Percentiles rank a stretch among this genome's conserved stretches.
Conservation (phyloP, 2,888 invertebrate species). For the Mantis religiosa region DNA sequence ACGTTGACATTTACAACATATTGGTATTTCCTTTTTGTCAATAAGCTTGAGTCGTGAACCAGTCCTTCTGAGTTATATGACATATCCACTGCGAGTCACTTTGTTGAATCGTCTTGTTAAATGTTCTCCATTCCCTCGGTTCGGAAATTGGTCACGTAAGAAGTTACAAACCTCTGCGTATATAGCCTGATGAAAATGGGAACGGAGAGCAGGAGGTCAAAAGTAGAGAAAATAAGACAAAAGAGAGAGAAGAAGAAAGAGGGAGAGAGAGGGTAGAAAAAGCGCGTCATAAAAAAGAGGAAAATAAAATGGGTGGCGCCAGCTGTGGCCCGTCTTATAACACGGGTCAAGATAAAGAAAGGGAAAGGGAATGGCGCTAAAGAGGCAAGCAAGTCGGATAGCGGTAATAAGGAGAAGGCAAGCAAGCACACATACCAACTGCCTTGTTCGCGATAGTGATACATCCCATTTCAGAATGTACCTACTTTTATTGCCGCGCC, state of each 20-base stretch:
- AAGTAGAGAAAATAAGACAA: neutral
- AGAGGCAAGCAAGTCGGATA: neutral
- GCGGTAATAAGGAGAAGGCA: neutral
- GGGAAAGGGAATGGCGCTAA: neutral
- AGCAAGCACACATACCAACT: neutral
- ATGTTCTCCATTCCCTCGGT: neutral
- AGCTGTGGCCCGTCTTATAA: conserved; percentile 5
- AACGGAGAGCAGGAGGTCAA: neutral
- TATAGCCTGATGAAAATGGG: conserved; percentile 7
- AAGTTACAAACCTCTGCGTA: conserved; percentile 1
- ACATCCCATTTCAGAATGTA: neutral
- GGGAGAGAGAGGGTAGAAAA: neutral
- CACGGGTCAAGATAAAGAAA: neutral
- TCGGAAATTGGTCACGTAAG: conserved; percentile 2
- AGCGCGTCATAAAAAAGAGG: conserved; percentile 1
- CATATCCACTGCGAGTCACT: neutral
- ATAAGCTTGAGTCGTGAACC: too few species aligned
- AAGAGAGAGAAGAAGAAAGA: neutral
- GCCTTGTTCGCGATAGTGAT: neutral
- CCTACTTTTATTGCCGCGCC: neutral
- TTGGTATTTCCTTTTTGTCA: too few species aligned
- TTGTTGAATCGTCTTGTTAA: neutral
- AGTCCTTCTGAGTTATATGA: too few species aligned
- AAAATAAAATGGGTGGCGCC: conserved; percentile 13
- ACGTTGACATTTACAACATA: too few species aligned